Base-by-base conservation (phyloP, 2,113 vertebrate genomes). In the Sylvietta virens region DNA sequence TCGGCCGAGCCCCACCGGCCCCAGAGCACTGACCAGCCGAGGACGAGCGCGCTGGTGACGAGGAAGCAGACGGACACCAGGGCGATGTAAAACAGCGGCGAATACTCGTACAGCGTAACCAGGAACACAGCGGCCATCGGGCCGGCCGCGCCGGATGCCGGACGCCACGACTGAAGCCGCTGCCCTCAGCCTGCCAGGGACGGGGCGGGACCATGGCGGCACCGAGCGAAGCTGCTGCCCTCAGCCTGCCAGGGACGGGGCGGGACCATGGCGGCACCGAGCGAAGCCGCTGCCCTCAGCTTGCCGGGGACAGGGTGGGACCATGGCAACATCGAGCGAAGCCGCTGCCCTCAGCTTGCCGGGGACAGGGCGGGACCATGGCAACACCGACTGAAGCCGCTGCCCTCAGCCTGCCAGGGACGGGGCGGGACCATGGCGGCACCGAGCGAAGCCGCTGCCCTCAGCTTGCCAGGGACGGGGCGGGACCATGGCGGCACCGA, bases 61-160 rank as follows among this genome's bases (percentile, higher is more conserved):
- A 99, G 67, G 94, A 99, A 99, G 92, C 99, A 99, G 53, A 99
- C 84, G 22, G 98, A 99, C 27, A 99, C 98, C 78, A 99, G 97
- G 18, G 98, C 94, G 54, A 99, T 99, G 96, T 98, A 99, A 85
- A 99, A 99, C 10, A 99, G 97, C 8, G 99, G 99, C 6, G 98
- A 99, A 81, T 99, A 99, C 60, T 99, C 99, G 64, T 98, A 99
- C 2, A 99, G 91, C 27, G 98, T 98, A 7, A 99, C 98, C 14
- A 99, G 96, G 42, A 99, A 98, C 33, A 98, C 98, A 3, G 98
- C 98, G 19, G 98, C 98, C 99, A 99, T 99, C 12, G 50, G 53
- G 65, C 39, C 24, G 15, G 16, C 54, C 31, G 51, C 27, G 33
- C 73, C 22, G 18, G n/a, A n/a, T n/a, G 23, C 2, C 87, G 47